These are phyloP conservation scores for Scopus umbretta DNA, from an alignment of 2,113 vertebrate species.

Conservation along the genomic window DNA sequence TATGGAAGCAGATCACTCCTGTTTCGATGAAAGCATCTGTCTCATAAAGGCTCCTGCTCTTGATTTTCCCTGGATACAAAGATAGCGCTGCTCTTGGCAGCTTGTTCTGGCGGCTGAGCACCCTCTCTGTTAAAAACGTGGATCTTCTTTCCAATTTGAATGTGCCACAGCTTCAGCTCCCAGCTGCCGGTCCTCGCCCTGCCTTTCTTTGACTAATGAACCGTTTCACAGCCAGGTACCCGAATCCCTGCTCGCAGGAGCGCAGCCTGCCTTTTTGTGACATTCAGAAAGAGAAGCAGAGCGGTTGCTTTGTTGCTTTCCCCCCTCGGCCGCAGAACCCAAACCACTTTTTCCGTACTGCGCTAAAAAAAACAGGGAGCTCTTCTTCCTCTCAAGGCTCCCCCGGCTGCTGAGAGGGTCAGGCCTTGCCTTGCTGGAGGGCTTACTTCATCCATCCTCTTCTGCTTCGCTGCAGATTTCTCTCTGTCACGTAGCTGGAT, in stretches of 20 bases:
- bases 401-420: background rate
- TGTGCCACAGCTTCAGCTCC: background rate
- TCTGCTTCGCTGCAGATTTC: background rate
- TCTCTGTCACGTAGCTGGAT: background rate
- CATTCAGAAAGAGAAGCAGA: background rate
- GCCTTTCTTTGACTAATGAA: background rate
- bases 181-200: accelerated
- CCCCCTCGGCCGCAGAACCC: background rate
- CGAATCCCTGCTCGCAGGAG: background rate
- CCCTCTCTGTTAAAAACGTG: background rate
- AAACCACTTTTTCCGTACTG: background rate
- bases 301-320: background rate
- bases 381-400: background rate
- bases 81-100: background rate
- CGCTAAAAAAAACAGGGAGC: background rate
- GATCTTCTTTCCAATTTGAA: background rate
- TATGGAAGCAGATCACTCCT: background rate
- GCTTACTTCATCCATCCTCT: background rate
- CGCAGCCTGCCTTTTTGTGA: background rate
- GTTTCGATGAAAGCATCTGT: background rate
- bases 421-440: background rate
- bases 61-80: background rate
- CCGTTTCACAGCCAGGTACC: background rate
- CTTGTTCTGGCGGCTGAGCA: background rate
- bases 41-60: background rate